Evolutionary conservation across 2,888 invertebrate species (phyloP), one percentile per base, ranked within the genome.

Genomic region (Eucera pruinosa): DNA sequence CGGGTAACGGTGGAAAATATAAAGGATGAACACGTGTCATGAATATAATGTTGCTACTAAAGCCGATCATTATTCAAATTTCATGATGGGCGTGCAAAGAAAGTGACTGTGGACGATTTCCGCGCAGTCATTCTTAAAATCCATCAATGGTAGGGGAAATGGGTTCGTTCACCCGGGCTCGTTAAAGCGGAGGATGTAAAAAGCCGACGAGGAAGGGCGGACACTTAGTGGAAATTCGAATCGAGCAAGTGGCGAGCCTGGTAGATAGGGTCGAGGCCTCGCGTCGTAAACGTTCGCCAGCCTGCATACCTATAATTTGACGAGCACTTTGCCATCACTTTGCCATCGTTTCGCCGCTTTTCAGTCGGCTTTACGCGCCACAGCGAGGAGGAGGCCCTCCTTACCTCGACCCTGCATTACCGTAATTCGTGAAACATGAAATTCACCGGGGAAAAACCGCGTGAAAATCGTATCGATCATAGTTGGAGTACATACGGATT

Each of bases 291-390:
- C 74, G 85, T 79, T 77, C 36, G 39, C 61, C 43, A 65, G 55
- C n/a, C 69, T 55, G 84, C 76, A 77, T 80, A 79, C 55, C 83
- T 80, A 75, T 82, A 85, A 83, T 85, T 85, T 75, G 74, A 83
- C 82, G 82, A 82, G 76, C 83, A 85, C 85, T 83, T 80, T 57
- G 57, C 78, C 76, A 25, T 80, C 76, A 36, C 55, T 69, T 62
- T 30, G 52, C 69, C 71, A 47, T 65, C 66, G 73, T 83, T 70
- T 61, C 39, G 47, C 36, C 43, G 64, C 75, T 64, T 69, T 67
- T 68, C 54, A 23, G 20, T n/a, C 66, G 52, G 45, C 52, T 43
- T 27, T 45, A 20, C 47, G 52, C 39, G 43, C 27, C 39, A 36
- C 4, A n/a, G 9, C 33, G 33, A 33, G 33, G 33, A n/a, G 30